Evolutionary conservation across 2,888 invertebrate genomes (phyloP), one percentile per base, ranked within the genome.

Genomic region (Branchipolynoe longqiensis): DNA sequence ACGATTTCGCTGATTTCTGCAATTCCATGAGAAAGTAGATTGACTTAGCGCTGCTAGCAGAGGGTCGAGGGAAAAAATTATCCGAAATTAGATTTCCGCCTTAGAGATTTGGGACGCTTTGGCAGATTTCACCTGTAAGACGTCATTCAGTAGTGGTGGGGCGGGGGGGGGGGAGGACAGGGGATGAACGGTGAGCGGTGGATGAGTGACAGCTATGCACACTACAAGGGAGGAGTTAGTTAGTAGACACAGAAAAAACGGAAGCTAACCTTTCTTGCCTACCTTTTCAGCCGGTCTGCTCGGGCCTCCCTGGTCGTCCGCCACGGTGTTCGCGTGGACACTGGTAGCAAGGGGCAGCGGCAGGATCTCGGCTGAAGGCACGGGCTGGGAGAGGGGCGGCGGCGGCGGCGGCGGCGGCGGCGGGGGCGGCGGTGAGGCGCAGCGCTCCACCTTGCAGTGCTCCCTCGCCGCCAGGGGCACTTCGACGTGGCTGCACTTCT

Each of bases 251-350:
- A 78, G 41, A 28, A 78, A 78, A n/a, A 78, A 54, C 18, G 78
- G 54, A 78, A 48, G 78, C 78, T 78, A 78, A 78, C 78, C 78
- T 78, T 78, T 78, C 48, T 28, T 78, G 78, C 78, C 78, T 78
- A 78, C 78, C 78, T 78, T 78, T 25, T 78, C 78, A 78, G 78
- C 78, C 78, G 78, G 78, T 78, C 54, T 78, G 48, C 54, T 41
- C 48, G 12, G 48, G 41, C 78, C 54, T 78, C 78, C 78, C 54
- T 78, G 25, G 8, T 41, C 78, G 28, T 48, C 78, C 62, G n/a
- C 62, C 4, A 4, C 0, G 38, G 31, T 6, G 31, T 12, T 36
- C 8, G 36, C 69, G 31, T 31, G 6, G 69, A n/a, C n/a, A 4
- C 8, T 33, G 12, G 36, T 4, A 25, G n/a, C 25, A 8, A 25